Evolutionary conservation across 2,888 invertebrate genomes (phyloP).

Genomic region (Myathropa florea): DNA sequence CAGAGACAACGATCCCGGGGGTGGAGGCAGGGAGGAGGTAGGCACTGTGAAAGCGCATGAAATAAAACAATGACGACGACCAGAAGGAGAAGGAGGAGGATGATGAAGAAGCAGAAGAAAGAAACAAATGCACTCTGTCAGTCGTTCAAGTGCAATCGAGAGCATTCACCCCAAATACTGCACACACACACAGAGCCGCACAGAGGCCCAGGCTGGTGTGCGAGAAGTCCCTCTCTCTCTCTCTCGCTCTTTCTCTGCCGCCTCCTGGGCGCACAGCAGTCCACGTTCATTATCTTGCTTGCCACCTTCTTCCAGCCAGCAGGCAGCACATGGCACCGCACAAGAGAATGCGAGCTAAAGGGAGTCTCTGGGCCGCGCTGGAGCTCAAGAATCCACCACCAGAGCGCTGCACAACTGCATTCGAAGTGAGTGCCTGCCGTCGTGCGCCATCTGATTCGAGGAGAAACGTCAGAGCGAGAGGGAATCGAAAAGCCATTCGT

Average conservation of each 20-base stretch:
- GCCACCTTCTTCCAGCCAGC: slow-evolving; percentile 7
- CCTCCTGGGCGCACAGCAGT: slow-evolving; percentile 9
- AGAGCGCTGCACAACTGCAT: slow-evolving; percentile 42
- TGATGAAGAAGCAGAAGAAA: slow-evolving; percentile 48
- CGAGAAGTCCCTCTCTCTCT: background rate
- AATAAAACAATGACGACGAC: slow-evolving; percentile 9
- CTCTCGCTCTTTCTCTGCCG: background rate
- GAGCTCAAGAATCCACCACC: background rate
- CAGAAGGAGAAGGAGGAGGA: background rate
- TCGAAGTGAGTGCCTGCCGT: slow-evolving; percentile 24
- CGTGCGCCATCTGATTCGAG: slow-evolving; percentile 16
- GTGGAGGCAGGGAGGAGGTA: background rate
- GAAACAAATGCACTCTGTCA: slow-evolving; percentile 73
- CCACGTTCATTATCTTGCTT: slow-evolving; percentile 53
- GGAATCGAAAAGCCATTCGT: slow-evolving; percentile 12
- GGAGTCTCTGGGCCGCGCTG: background rate
- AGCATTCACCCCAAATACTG: slow-evolving; percentile 75
- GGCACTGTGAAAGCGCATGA: background rate
- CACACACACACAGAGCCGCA: slow-evolving; percentile 19
- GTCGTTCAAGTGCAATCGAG: slow-evolving; percentile 78
- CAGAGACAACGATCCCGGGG: background rate
- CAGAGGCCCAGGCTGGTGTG: background rate
- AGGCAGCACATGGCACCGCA: slow-evolving; percentile 40
- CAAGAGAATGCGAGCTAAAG: background rate
- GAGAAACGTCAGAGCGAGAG: slow-evolving; percentile 24